Evolutionary conservation across 92 coral and sea anemone species (phyloP).

Genomic region (Parazoanthus atlanticus): DNA sequence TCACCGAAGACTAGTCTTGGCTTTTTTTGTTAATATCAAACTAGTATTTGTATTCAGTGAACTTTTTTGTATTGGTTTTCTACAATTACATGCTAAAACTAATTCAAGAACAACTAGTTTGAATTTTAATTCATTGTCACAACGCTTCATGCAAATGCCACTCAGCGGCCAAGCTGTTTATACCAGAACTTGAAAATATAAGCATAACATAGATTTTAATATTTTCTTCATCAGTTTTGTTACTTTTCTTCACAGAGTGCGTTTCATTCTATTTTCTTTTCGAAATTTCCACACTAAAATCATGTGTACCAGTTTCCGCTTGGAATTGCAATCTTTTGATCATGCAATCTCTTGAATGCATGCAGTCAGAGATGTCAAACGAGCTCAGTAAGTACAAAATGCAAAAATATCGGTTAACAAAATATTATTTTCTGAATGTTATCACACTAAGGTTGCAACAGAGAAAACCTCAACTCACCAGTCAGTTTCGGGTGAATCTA

Average conservation of each 20-base stretch:
- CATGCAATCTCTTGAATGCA: background rate
- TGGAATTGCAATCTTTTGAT: background rate
- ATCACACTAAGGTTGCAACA: background rate
- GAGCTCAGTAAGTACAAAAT: background rate
- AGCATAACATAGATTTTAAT: background rate
- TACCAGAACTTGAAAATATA: conserved; percentile 7
- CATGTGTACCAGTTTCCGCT: background rate
- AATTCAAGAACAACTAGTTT: background rate
- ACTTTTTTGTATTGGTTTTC: background rate
- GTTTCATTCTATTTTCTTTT: too few species aligned
- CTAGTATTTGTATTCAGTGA: background rate
- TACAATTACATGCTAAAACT: background rate
- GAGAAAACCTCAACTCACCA: conserved; percentile 67
- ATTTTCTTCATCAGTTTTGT: background rate
- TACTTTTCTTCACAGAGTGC: background rate
- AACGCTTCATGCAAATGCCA: background rate
- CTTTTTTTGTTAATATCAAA: background rate
- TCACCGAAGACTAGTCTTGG: too few species aligned
- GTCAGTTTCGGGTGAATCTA: conserved; percentile 92
- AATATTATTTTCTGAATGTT: background rate
- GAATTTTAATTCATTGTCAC: background rate
- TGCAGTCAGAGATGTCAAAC: background rate
- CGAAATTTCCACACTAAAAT: too few species aligned
- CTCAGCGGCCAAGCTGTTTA: background rate
- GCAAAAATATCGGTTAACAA: background rate